Conservation (phyloP, 1,140 invertebrate genomes). For the Pantala flavescens region DNA sequence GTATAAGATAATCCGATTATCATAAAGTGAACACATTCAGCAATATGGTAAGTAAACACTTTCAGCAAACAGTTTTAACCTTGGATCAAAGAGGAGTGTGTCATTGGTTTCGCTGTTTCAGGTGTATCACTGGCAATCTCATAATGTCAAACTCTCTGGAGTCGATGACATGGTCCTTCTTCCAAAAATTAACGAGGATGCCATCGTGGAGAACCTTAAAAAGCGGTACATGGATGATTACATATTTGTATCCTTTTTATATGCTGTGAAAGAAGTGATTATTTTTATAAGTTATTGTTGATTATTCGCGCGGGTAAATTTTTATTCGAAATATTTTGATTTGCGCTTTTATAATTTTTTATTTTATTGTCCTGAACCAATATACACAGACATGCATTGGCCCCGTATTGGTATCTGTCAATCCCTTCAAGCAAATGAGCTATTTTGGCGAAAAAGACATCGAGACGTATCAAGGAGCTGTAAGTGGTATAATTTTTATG, state of each 20-base stretch:
- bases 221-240: constrained; percentile 63
- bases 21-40: not conserved
- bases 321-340: not conserved
- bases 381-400: constrained; percentile 63
- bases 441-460: constrained; percentile 64
- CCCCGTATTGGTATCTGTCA: constrained; percentile 66
- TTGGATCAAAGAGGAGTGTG: not conserved
- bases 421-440: constrained; percentile 66
- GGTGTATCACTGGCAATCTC: constrained; percentile 68
- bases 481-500: constrained; percentile 34
- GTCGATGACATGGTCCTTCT: constrained; percentile 76
- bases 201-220: constrained; percentile 64
- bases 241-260: constrained; percentile 59
- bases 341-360: not conserved
- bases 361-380: not conserved
- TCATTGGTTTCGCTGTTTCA: constrained; percentile 31
- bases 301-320: too few species aligned
- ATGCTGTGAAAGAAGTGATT: not conserved
- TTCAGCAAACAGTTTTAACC: not conserved
- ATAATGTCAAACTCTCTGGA: constrained; percentile 62
- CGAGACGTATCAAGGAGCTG: constrained; percentile 61
- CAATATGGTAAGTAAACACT: not conserved
- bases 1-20: too few species aligned
- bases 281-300: too few species aligned
- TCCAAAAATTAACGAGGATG: constrained; percentile 55